Conservation (phyloP, 1,140 invertebrate species). For the Sarcophaga peregrina region DNA sequence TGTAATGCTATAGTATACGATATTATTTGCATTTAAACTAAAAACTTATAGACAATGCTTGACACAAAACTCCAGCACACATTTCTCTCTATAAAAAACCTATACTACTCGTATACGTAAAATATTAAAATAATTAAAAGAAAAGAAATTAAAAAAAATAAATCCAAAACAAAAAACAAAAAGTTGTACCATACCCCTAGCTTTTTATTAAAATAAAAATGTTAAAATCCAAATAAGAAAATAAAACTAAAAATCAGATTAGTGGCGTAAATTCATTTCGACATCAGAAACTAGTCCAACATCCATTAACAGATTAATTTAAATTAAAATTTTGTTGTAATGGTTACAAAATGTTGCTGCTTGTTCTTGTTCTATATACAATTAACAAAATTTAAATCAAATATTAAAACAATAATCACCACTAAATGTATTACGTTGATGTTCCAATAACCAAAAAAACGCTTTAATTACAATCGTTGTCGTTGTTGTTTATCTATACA, state of each 20-base stretch:
- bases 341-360: conserved; percentile 40
- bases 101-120: no score
- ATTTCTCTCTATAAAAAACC: no score
- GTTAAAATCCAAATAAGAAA: conserved; percentile 6
- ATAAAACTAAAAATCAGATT: not conserved
- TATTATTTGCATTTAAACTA: no score
- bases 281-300: not conserved
- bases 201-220: not conserved
- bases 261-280: not conserved
- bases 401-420: not conserved
- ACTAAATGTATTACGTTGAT: conserved; percentile 20
- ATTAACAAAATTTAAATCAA: not conserved
- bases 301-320: not conserved
- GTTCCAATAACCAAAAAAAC: not conserved
- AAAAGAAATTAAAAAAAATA: not conserved
- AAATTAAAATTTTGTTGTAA: not conserved
- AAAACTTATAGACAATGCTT: no score
- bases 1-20: no score
- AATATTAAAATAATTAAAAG: no score
- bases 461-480: conserved; percentile 1
- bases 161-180: conserved; percentile 20
- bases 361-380: conserved; percentile 19
- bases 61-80: no score
- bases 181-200: conserved; percentile 39
- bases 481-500: not conserved